Base-by-base conservation (phyloP, 1,140 invertebrate species). In the Diachasmimorpha longicaudata region DNA sequence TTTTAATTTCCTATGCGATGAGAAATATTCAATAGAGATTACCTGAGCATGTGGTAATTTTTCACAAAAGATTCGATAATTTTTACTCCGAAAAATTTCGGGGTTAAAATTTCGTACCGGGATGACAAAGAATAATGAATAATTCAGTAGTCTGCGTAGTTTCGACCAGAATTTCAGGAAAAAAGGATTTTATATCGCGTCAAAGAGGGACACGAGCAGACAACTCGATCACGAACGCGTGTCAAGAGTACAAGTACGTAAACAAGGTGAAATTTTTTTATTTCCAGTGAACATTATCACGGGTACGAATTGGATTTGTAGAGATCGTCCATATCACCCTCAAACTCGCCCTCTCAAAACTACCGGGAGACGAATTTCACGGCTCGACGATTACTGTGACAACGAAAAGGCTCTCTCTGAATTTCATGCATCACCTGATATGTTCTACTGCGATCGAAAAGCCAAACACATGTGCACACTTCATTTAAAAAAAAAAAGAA, bases 351-450 rank as follows among this genome's bases (percentile, higher is more conserved):
- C 55, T 74, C 39, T 67, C 58, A 68, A 25, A 67, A 46, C 31
- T 44, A 14, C 25, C 52, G n/a, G 39, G 75, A 70, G 78, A 81
- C 81, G 78, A 80, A 84, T 84, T 82, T 83, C 81, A 84, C 78
- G 80, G 75, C 74, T 72, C 77, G 77, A 75, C 70, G 80, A 74
- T 52, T 52, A 31, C 48, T 55, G 39, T 48, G 21, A 58, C 58
- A 16, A n/a, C 31, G 31, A 68, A 36, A 36, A 19, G 36, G 21
- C 25, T 70, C 52, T 58, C 44, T 66, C 36, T 72, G 74, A 84
- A 84, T 84, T 84, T 83, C 82, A 84, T 79, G 82, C 77, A 74
- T 77, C 81, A 78, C 72, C 81, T 74, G 78, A 77, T 72, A 58
- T 69, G 16, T 68, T 68, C 36, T 39, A 16, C 63, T n/a, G 25